phyloP scores from a whole-genome alignment of 1,140 invertebrate genomes.

The Aphelinus certus region DNA sequence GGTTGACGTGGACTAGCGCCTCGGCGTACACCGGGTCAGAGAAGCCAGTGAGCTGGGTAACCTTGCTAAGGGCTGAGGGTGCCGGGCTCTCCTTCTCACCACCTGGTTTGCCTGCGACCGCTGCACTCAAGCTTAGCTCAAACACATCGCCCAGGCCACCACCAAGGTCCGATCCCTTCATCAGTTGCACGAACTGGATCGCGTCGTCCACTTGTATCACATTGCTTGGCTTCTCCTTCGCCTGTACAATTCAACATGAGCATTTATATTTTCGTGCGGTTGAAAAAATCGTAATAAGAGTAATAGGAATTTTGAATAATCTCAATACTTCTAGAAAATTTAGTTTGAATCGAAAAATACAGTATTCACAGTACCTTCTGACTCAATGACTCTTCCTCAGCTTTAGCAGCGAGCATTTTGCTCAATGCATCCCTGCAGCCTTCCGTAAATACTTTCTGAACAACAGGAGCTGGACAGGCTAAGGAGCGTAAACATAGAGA shows the following conservation, averaged over 20 bases:
- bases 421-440: conserved; percentile 84
- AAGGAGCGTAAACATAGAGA: conserved; percentile 84
- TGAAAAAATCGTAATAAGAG: too few species aligned
- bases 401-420: conserved; percentile 86
- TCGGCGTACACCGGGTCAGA: conserved; percentile 99
- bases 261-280: neutral
- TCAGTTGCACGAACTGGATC: conserved; percentile 86
- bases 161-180: conserved; percentile 76
- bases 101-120: conserved; percentile 76
- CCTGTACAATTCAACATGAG: conserved; percentile 52
- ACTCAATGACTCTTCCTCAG: conserved; percentile 74
- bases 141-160: conserved; percentile 89
- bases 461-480: conserved; percentile 76
- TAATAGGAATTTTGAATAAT: too few species aligned
- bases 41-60: conserved; percentile 99
- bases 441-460: conserved; percentile 81
- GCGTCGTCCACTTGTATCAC: conserved; percentile 88
- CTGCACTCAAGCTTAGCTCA: conserved; percentile 93
- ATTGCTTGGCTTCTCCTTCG: conserved; percentile 77
- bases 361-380: conserved; percentile 60
- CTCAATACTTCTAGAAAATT: too few species aligned
- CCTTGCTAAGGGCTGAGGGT: conserved; percentile 81
- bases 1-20: conserved; percentile 98
- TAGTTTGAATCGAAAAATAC: neutral
- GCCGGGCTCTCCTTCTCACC: conserved; percentile 65